phyloP scores from a whole-genome alignment of 2,888 invertebrate species.

The Drosophila merina region DNA sequence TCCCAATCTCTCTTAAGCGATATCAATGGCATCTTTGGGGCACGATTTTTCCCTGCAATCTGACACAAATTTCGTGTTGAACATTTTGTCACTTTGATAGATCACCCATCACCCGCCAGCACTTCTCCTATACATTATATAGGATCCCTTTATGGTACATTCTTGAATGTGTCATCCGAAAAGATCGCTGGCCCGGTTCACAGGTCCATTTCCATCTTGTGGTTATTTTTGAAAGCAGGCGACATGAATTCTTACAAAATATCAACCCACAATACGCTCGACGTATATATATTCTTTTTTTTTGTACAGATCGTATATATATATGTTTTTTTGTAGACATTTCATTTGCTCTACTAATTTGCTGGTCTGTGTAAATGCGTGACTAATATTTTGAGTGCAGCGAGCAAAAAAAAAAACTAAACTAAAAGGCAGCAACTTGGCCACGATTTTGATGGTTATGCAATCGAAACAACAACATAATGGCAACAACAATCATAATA shows the following conservation, averaged over 20 bases:
- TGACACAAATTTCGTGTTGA: conserved; percentile 36
- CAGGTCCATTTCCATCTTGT: conserved; percentile 52
- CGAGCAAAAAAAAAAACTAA: conserved; percentile 22
- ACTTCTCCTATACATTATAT: conserved; percentile 10
- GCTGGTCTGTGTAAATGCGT: conserved; percentile 65
- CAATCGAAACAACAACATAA: conserved; percentile 54
- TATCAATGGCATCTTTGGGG: conserved; percentile 22
- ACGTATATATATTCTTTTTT: conserved; percentile 24
- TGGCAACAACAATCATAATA: conserved; percentile 57
- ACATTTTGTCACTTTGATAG: conserved; percentile 64
- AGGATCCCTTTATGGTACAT: not conserved
- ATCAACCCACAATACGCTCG: conserved; percentile 43
- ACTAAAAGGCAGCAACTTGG: conserved; percentile 53
- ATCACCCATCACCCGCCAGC: conserved; percentile 46
- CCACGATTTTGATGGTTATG: conserved; percentile 68
- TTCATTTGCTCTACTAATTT: conserved; percentile 70
- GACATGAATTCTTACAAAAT: conserved; percentile 76
- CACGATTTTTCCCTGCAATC: conserved; percentile 19
- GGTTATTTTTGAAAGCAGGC: conserved; percentile 73
- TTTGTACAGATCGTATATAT: conserved; percentile 31
- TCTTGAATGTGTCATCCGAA: conserved; percentile 26
- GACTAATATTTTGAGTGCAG: conserved; percentile 73
- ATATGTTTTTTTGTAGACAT: conserved; percentile 48
- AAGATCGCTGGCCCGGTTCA: conserved; percentile 22
- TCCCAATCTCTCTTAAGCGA: conserved; percentile 10